These are phyloP conservation scores for Forbesichthys papilliferus DNA, from an alignment of 2,113 vertebrate genomes.

Conservation along the genomic window DNA sequence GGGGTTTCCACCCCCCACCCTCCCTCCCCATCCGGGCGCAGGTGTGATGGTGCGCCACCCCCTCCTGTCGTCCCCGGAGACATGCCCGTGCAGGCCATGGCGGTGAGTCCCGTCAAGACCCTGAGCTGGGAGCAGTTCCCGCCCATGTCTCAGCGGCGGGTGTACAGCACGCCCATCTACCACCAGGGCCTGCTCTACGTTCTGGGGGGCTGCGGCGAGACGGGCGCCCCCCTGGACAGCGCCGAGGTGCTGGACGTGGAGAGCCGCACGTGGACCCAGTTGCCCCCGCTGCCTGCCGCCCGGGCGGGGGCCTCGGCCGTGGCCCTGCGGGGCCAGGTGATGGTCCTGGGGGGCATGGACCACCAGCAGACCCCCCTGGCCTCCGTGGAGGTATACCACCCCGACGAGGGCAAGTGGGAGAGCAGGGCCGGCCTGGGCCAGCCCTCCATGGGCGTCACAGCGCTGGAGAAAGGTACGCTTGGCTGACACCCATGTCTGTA, in stretches of 20 bases:
- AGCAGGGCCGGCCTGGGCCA: slow-evolving; percentile 85
- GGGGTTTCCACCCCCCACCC: slow-evolving; percentile 27
- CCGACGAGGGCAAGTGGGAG: slow-evolving; percentile 95
- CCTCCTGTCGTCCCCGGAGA: slow-evolving; percentile 58
- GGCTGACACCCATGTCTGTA: not conserved
- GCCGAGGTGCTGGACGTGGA: slow-evolving; percentile 85
- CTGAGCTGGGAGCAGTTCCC: slow-evolving; percentile 90
- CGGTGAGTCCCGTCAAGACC: slow-evolving; percentile 79
- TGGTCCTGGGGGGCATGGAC: slow-evolving; percentile 93
- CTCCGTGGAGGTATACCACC: slow-evolving; percentile 89
- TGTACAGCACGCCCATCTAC: slow-evolving; percentile 87
- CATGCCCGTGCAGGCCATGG: slow-evolving; percentile 83
- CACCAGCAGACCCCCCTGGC: slow-evolving; percentile 88
- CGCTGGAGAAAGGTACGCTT: slow-evolving; percentile 89
- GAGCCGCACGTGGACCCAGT: slow-evolving; percentile 84
- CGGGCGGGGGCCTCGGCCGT: slow-evolving; percentile 88
- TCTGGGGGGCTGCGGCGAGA: slow-evolving; percentile 89
- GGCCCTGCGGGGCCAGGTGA: slow-evolving; percentile 81
- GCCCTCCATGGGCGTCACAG: slow-evolving; percentile 93
- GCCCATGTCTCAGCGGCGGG: slow-evolving; percentile 87
- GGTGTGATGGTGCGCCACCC: slow-evolving; percentile 55
- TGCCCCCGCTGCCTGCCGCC: slow-evolving; percentile 84
- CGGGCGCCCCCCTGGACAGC: slow-evolving; percentile 84
- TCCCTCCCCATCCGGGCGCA: slow-evolving; percentile 13
- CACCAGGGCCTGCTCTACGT: slow-evolving; percentile 89